Percentiles rank a stretch among this genome's conserved stretches.
Evolutionary conservation across 2,797 vertebrate genomes (phyloP).

Genomic region (Apogon talboti): DNA sequence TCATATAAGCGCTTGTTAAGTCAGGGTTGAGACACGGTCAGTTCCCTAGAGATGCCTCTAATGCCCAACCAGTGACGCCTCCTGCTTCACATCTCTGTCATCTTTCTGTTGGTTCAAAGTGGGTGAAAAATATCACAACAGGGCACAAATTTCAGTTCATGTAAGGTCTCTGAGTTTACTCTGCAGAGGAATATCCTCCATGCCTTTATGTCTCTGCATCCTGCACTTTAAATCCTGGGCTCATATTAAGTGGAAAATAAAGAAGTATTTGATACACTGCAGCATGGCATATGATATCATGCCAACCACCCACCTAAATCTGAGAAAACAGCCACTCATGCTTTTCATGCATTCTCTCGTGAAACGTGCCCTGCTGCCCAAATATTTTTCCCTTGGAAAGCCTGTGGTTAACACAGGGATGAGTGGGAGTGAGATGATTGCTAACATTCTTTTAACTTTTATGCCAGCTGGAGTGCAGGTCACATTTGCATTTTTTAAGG

Average conservation of each 20-base stretch:
- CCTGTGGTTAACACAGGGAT: constrained; percentile 79
- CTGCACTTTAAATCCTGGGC: constrained; percentile 20
- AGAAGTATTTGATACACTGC: constrained; percentile 58
- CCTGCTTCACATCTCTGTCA: constrained; percentile 33
- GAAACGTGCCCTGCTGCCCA: constrained; percentile 73
- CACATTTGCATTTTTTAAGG: constrained; percentile 70
- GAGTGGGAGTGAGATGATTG: constrained; percentile 85
- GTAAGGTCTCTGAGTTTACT: constrained; percentile 52
- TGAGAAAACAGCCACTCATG: constrained; percentile 69
- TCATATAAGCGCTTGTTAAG: constrained; percentile 45
- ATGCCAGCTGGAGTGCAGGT: constrained; percentile 75
- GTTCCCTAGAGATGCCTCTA: constrained; percentile 23
- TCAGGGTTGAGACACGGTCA: constrained; percentile 58
- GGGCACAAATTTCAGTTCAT: constrained; percentile 66
- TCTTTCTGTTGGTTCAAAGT: constrained; percentile 62
- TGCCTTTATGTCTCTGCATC: constrained; percentile 30
- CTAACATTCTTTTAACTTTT: constrained; percentile 80
- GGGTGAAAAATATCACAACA: constrained; percentile 73
- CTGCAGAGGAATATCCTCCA: constrained; percentile 24
- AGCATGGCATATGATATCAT: constrained; percentile 53
- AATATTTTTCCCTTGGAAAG: constrained; percentile 80
- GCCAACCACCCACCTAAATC: constrained; percentile 75
- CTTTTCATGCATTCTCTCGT: constrained; percentile 77
- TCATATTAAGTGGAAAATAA: constrained; percentile 48
- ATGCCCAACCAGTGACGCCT: constrained; percentile 30